Base-by-base conservation (phyloP, 2,797 vertebrate genomes). In the Falco naumanni region DNA sequence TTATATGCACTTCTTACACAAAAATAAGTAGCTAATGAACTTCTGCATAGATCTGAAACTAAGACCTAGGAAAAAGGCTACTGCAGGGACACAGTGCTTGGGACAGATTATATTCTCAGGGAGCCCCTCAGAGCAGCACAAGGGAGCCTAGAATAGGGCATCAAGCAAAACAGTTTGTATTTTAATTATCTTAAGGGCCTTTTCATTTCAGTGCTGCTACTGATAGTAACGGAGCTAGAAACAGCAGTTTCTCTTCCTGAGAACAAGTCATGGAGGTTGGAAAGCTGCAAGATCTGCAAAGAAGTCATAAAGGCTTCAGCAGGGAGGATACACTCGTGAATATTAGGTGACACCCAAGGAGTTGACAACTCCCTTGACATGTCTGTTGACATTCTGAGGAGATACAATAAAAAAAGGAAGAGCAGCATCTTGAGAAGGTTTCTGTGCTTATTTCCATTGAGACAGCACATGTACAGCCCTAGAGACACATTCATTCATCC, bases 121-220 rank as follows among this genome's bases (percentile, higher is more conserved):
- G 24, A 31, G 34, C 25, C 29, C 54, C 63, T 5, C 5, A 45
- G 47, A 76, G 59, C 74, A 93, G 54, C 41, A 26, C 0, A 0
- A 60, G 15, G 21, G 28, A 83, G 25, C 22, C 20, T 9, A 39
- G 47, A 88, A 86, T 15, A 48, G 47, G 43, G 21, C 60, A 61
- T 51, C 45, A 74, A 76, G 72, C n/a, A 57, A 77, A 93, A 93
- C 13, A 37, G 69, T 66, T 76, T 89, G 66, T 63, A 53, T 75
- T 96, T 81, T 86, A 84, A 95, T 86, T 90, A 66, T 90, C 90
- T 79, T 82, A 91, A 80, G 31, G 28, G 45, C 10, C 53, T 64
- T 64, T 84, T 89, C 9, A 57, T 76, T 85, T 76, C 79, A 69
- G 56, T 25, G 48, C 22, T 54, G 26, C 47, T 69, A 56, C n/a